phyloP scores from a whole-genome alignment of 2,113 vertebrate species.

The Vicugna pacos region DNA sequence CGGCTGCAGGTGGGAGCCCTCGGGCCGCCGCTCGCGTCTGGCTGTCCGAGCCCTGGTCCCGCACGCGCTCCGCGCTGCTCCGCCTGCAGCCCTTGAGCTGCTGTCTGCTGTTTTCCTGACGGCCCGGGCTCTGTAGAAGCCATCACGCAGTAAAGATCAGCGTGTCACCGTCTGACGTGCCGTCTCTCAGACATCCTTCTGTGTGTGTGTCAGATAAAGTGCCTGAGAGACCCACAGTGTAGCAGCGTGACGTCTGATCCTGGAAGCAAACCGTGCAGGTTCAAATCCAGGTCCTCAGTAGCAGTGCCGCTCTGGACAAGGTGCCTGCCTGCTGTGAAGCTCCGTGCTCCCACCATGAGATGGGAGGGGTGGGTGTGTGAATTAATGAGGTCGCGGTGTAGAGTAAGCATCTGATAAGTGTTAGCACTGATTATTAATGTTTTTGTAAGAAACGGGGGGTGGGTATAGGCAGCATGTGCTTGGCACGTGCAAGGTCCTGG shows the following conservation, averaged over 20 bases:
- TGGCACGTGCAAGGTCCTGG: too few relatives aligned
- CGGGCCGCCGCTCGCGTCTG: accelerated
- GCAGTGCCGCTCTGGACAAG: not conserved
- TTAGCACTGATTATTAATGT: not conserved
- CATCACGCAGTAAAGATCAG: not conserved
- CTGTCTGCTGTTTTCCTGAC: not conserved
- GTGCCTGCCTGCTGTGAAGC: not conserved
- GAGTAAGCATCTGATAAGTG: not conserved
- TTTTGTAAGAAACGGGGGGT: not conserved
- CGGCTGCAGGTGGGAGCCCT: not conserved
- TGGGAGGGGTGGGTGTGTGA: not conserved
- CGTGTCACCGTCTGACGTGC: not conserved
- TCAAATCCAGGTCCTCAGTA: not conserved
- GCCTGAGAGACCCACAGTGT: not conserved
- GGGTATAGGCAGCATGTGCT: too few relatives aligned
- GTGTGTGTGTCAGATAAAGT: not conserved
- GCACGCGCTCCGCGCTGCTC: not conserved
- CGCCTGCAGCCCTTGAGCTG: not conserved
- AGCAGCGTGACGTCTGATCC: not conserved
- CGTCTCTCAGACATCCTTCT: not conserved
- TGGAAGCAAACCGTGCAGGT: not conserved
- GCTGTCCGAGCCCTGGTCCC: not conserved
- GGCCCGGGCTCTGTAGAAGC: not conserved
- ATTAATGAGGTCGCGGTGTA: not conserved
- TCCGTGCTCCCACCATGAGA: not conserved